Conservation (phyloP, 2,888 invertebrate species). For the Orthosia gothica region DNA sequence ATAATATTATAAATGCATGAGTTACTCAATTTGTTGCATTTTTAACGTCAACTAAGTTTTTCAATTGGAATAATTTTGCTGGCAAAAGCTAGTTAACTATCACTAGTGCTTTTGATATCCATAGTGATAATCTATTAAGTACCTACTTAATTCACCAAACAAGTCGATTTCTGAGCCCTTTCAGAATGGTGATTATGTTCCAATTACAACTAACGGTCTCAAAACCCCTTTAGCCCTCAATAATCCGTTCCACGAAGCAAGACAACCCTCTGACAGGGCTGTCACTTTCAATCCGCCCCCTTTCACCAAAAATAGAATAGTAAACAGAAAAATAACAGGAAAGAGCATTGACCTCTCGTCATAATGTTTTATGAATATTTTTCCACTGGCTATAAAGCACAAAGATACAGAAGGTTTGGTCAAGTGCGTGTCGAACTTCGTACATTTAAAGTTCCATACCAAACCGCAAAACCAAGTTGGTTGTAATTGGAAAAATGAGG, state of each 20-base stretch:
- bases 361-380: slow-evolving; percentile 67
- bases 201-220: slow-evolving; percentile 31
- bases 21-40: too few relatives aligned
- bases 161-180: not conserved
- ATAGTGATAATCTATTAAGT: not conserved
- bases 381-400: slow-evolving; percentile 15
- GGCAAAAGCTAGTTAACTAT: too few relatives aligned
- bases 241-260: slow-evolving; percentile 15
- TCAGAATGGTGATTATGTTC: slow-evolving; percentile 1
- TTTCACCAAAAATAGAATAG: slow-evolving; percentile 46
- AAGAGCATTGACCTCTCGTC: slow-evolving; percentile 46
- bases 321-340: slow-evolving; percentile 46
- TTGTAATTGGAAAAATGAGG: too few relatives aligned
- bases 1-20: too few relatives aligned
- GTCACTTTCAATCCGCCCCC: slow-evolving; percentile 53
- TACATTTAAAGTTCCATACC: too few relatives aligned
- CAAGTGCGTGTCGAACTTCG: too few relatives aligned
- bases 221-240: slow-evolving; percentile 18
- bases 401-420: not conserved
- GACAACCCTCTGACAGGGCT: slow-evolving; percentile 44
- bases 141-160: not conserved
- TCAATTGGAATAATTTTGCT: too few relatives aligned
- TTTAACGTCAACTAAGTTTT: too few relatives aligned
- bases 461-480: too few relatives aligned
- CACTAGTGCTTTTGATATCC: too few relatives aligned